Conservation (phyloP, 2,888 invertebrate genomes). For the Parthenolecanium corni region DNA sequence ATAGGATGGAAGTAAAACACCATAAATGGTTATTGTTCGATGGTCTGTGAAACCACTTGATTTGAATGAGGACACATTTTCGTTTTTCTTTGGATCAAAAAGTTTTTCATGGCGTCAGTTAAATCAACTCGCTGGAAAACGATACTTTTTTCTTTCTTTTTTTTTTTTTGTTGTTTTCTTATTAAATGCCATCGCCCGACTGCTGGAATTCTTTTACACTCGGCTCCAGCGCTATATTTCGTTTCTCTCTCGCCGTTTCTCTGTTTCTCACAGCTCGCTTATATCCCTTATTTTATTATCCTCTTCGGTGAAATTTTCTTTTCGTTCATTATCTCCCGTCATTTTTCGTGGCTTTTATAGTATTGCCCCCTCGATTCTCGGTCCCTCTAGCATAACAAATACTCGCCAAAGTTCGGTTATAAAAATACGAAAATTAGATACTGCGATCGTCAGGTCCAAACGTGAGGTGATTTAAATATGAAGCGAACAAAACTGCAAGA, state of each 20-base stretch:
- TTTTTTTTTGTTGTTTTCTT: slow-evolving; percentile 2
- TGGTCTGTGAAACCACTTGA: slow-evolving; percentile 27
- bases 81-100: slow-evolving; percentile 17
- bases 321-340: slow-evolving; percentile 12
- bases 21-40: slow-evolving; percentile 27
- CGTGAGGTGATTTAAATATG: slow-evolving; percentile 9
- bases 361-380: neutral
- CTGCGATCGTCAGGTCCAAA: slow-evolving; percentile 5
- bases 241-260: neutral
- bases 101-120: slow-evolving; percentile 28
- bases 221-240: neutral
- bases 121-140: slow-evolving; percentile 23
- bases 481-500: no score
- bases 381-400: slow-evolving; percentile 1
- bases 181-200: neutral
- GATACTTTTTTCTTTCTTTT: neutral
- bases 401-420: slow-evolving; percentile 20
- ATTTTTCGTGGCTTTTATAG: slow-evolving; percentile 1
- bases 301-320: slow-evolving; percentile 25
- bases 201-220: neutral
- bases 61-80: slow-evolving; percentile 28
- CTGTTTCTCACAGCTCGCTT: slow-evolving; percentile 6
- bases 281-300: slow-evolving; percentile 24
- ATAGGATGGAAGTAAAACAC: slow-evolving; percentile 14
- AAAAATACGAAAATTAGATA: slow-evolving; percentile 25